Percentiles rank a stretch among this genome's conserved stretches.
Conservation (phyloP, 2,113 vertebrate genomes). For the Orientallactaga bullata region DNA sequence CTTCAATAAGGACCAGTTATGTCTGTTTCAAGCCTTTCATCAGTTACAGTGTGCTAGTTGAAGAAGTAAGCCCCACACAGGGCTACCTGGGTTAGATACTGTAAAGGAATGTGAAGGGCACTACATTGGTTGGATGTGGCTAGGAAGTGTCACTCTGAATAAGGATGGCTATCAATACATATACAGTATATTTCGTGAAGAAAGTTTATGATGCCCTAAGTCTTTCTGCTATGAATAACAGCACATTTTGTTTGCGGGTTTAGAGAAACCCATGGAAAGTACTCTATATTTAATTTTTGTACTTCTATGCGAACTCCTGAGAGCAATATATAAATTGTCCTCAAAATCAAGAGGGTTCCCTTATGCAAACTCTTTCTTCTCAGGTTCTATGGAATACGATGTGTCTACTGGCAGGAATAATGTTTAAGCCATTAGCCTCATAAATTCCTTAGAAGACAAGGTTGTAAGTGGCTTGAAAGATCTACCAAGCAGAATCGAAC, state of each 20-base stretch:
- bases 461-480: constrained; percentile 9
- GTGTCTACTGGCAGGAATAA: background rate
- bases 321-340: background rate
- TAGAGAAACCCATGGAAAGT: background rate
- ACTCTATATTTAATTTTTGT: constrained; percentile 23
- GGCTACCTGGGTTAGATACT: background rate
- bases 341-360: background rate
- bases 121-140: accelerated
- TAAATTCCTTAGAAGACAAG: constrained; percentile 50
- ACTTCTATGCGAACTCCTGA: background rate
- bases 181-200: background rate
- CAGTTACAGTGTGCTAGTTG: background rate
- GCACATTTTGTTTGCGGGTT: background rate
- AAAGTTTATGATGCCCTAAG: background rate
- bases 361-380: background rate
- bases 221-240: background rate
- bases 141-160: background rate
- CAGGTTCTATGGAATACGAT: background rate
- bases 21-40: background rate
- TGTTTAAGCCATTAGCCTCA: background rate
- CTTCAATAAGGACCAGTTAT: background rate
- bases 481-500: background rate
- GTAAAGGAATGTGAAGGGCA: background rate
- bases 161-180: background rate
- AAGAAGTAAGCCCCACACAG: background rate